Percentiles rank a stretch among this genome's conserved stretches.
Evolutionary conservation across 2,888 invertebrate genomes (phyloP).

Genomic region (Tipula lateralis): DNA sequence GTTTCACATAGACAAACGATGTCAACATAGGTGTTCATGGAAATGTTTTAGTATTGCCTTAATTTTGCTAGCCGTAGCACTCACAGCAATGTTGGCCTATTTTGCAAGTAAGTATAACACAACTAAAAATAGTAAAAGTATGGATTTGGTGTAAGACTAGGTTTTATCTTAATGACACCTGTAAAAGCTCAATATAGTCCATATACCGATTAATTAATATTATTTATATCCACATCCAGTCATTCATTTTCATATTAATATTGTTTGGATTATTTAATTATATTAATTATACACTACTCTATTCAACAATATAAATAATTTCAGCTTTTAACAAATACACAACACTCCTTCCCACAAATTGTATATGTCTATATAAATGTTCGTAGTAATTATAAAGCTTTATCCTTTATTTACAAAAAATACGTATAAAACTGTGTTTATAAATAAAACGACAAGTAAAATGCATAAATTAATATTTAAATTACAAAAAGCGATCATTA

Average conservation of each 20-base stretch:
- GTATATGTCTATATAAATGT: neutral
- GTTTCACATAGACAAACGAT: slow-evolving; percentile 91
- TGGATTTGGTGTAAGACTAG: neutral
- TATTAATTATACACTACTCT: neutral
- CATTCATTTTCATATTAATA: neutral
- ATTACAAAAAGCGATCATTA: slow-evolving; percentile 24
- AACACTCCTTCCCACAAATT: neutral
- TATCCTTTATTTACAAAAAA: neutral
- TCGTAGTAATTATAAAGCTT: neutral
- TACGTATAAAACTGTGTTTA: neutral
- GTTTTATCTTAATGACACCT: neutral
- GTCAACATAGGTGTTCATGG: slow-evolving; percentile 93
- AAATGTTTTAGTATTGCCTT: slow-evolving; percentile 92
- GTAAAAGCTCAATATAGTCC: neutral
- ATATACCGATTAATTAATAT: neutral
- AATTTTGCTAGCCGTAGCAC: slow-evolving; percentile 82
- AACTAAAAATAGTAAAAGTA: neutral
- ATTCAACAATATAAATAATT: neutral
- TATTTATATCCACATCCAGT: neutral
- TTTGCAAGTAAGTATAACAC: slow-evolving; percentile 74
- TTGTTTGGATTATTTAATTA: neutral
- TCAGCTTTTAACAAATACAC: neutral
- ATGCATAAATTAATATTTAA: slow-evolving; percentile 24
- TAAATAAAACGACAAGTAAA: neutral
- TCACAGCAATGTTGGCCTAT: slow-evolving; percentile 90